phyloP scores from a whole-genome alignment of 2,113 vertebrate species.

The Diphyllodes magnificus region DNA sequence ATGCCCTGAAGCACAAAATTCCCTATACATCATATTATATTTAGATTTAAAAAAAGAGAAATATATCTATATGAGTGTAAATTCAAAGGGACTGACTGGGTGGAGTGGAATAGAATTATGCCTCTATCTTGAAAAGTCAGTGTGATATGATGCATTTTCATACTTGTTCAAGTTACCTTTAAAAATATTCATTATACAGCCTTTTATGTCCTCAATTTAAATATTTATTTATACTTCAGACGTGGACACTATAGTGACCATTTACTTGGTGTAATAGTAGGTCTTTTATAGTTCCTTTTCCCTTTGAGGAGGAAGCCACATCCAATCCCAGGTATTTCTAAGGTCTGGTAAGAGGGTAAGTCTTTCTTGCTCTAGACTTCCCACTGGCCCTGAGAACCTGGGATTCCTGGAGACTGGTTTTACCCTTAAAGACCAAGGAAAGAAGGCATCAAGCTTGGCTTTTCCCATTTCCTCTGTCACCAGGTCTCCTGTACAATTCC shows the following conservation, averaged over 20 bases:
- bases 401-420: not conserved
- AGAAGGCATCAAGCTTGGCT: not conserved
- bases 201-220: not conserved
- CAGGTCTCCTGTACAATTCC: not conserved
- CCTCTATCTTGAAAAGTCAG: not conserved
- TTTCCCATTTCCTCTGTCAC: not conserved
- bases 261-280: not conserved
- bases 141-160: not conserved
- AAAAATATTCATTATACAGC: not conserved
- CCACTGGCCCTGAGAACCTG: too few relatives aligned
- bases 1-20: not conserved
- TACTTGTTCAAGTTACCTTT: not conserved
- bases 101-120: not conserved
- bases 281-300: not conserved
- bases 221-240: not conserved
- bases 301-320: not conserved
- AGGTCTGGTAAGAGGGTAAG: not conserved
- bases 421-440: not conserved
- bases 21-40: not conserved
- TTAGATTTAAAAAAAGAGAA: not conserved
- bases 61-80: not conserved
- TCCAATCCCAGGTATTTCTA: not conserved
- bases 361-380: not conserved
- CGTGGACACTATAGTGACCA: not conserved
- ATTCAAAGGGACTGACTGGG: not conserved